Conservation (phyloP, 2,888 invertebrate species). For the Agapostemon virescens region DNA sequence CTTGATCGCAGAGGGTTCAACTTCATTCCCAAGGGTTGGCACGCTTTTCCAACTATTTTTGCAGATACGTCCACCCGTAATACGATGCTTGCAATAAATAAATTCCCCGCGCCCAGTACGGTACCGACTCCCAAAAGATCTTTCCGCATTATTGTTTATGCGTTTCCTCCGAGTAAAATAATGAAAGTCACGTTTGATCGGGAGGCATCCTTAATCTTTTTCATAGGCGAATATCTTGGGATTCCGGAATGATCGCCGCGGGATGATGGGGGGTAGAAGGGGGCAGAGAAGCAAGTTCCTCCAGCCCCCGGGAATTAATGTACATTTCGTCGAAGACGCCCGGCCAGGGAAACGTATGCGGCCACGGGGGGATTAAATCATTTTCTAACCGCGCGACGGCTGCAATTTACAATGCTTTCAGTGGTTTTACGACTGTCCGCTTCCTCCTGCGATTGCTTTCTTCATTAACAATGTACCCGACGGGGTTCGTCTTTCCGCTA, state of each 20-base stretch:
- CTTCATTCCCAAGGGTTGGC: too few species aligned
- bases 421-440: constrained; percentile 42
- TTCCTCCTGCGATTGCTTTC: constrained; percentile 56
- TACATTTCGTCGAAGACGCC: constrained; percentile 56
- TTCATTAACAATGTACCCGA: constrained; percentile 54
- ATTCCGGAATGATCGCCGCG: constrained; percentile 26
- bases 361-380: constrained; percentile 50
- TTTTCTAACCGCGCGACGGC: constrained; percentile 50
- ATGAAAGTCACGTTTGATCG: constrained; percentile 1
- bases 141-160: background rate
- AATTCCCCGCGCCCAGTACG: background rate
- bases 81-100: background rate
- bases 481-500: constrained; percentile 34
- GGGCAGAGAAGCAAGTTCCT: constrained; percentile 32
- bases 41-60: background rate
- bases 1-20: too few species aligned
- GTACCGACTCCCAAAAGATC: background rate
- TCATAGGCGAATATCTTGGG: constrained; percentile 43
- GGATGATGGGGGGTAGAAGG: background rate
- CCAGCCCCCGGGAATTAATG: constrained; percentile 46
- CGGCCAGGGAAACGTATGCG: constrained; percentile 37
- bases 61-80: background rate
- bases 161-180: background rate
- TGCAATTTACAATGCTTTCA: constrained; percentile 53
- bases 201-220: constrained; percentile 34